A percentile compares a stretch with the other conserved stretches of the same genome.
Evolutionary conservation across 2,888 invertebrate species (phyloP).

Genomic region (Drosophila macrospina): DNA sequence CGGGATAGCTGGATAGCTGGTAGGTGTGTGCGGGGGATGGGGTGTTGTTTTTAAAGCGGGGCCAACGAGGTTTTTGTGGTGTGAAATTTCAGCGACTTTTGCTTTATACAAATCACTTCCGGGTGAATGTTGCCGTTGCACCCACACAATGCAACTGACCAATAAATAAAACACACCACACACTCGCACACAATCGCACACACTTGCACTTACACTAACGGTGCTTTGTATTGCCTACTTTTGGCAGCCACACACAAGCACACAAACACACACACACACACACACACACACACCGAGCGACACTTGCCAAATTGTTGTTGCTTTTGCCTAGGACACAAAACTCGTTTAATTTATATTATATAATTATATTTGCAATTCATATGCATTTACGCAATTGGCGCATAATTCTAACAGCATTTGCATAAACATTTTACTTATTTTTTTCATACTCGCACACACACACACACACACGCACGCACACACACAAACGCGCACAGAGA

Average conservation of each 20-base stretch:
- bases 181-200: constrained; percentile 25
- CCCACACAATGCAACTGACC: constrained; percentile 42
- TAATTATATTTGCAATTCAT: constrained; percentile 58
- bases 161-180: constrained; percentile 31
- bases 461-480: constrained; percentile 11
- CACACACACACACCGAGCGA: neutral
- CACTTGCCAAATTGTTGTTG: constrained; percentile 20
- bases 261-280: neutral
- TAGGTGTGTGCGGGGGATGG: neutral
- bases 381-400: constrained; percentile 50
- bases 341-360: constrained; percentile 60
- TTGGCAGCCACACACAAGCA: constrained; percentile 18
- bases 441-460: constrained; percentile 21
- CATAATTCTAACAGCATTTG: constrained; percentile 61
- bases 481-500: constrained; percentile 13
- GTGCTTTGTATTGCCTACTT: constrained; percentile 34
- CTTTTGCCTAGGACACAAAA: constrained; percentile 2
- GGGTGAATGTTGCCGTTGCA: constrained; percentile 59
- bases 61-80: constrained; percentile 9
- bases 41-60: neutral
- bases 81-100: constrained; percentile 52
- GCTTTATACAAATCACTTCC: constrained; percentile 65
- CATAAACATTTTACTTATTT: constrained; percentile 61
- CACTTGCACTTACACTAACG: constrained; percentile 2
- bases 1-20: constrained; percentile 10